These are phyloP conservation scores for Meloidogyne exigua DNA, from an alignment of 1,140 invertebrate species.

Conservation along the genomic window DNA sequence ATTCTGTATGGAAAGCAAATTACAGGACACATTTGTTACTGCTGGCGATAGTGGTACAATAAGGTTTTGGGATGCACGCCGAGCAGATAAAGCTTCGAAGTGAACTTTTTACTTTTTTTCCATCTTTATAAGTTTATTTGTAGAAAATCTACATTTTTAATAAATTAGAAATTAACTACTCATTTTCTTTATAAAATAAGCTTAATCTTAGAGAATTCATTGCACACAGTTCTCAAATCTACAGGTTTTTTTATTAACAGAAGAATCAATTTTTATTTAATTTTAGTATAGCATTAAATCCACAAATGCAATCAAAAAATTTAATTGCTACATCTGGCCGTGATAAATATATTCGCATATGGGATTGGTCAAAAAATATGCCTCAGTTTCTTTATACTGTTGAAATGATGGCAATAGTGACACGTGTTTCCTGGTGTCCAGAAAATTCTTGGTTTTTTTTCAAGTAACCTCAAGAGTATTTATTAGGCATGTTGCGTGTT, in stretches of 20 bases:
- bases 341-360: slow-evolving; percentile 42
- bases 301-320: slow-evolving; percentile 27
- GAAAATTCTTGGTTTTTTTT: slow-evolving; percentile 31
- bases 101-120: background rate
- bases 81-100: slow-evolving; percentile 31
- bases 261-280: background rate
- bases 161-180: no score
- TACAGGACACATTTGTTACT: slow-evolving; percentile 45
- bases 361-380: slow-evolving; percentile 44
- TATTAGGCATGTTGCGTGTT: slow-evolving; percentile 26
- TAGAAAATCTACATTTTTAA: background rate
- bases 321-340: slow-evolving; percentile 44
- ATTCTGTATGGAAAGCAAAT: slow-evolving; percentile 38
- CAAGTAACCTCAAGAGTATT: background rate
- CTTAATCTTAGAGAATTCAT: slow-evolving; percentile 31
- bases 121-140: background rate
- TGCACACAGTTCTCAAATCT: slow-evolving; percentile 29
- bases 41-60: slow-evolving; percentile 47
- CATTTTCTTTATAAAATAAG: no score
- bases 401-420: slow-evolving; percentile 41
- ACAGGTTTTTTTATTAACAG: slow-evolving; percentile 2
- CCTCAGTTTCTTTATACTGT: slow-evolving; percentile 37
- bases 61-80: slow-evolving; percentile 45
- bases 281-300: slow-evolving; percentile 41
- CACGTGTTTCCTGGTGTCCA: slow-evolving; percentile 47